These are phyloP conservation scores for Plagodis dolabraria DNA, from an alignment of 2,888 invertebrate species.

Conservation along the genomic window DNA sequence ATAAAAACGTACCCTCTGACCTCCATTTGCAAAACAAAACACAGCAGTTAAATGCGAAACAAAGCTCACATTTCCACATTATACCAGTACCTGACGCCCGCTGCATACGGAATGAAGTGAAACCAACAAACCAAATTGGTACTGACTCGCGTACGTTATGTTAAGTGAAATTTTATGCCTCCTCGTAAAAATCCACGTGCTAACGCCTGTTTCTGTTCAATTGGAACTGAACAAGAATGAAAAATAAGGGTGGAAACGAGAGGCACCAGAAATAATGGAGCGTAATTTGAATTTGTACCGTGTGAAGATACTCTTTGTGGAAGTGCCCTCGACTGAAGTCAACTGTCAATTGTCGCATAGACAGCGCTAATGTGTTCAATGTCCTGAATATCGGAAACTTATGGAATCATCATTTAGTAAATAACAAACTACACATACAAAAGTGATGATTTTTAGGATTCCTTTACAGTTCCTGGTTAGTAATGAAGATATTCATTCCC, in stretches of 20 bases:
- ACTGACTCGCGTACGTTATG: constrained; percentile 52
- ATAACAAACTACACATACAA: no score
- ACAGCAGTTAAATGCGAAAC: constrained; percentile 53
- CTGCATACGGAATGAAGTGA: constrained; percentile 62
- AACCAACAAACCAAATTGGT: constrained; percentile 63
- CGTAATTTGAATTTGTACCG: constrained; percentile 23
- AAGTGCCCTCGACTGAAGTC: not conserved
- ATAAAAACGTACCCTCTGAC: constrained; percentile 29
- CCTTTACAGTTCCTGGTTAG: no score
- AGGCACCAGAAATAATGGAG: constrained; percentile 20
- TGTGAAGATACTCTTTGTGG: constrained; percentile 19
- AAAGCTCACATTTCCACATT: constrained; percentile 59
- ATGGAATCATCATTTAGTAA: no score
- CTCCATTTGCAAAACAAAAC: constrained; percentile 34
- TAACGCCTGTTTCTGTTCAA: constrained; percentile 27
- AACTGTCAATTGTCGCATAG: not conserved
- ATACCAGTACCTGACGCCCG: constrained; percentile 51
- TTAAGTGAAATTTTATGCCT: constrained; percentile 74
- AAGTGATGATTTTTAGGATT: no score
- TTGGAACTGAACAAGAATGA: constrained; percentile 24
- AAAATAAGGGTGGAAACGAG: constrained; percentile 13
- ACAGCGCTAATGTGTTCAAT: no score
- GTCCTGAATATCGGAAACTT: no score
- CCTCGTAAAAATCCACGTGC: constrained; percentile 65
- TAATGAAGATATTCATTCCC: no score